Percentiles rank a stretch among this genome's conserved stretches.
Evolutionary conservation across 2,888 invertebrate species (phyloP).

Genomic region (Gymnoscelis rufifasciata): DNA sequence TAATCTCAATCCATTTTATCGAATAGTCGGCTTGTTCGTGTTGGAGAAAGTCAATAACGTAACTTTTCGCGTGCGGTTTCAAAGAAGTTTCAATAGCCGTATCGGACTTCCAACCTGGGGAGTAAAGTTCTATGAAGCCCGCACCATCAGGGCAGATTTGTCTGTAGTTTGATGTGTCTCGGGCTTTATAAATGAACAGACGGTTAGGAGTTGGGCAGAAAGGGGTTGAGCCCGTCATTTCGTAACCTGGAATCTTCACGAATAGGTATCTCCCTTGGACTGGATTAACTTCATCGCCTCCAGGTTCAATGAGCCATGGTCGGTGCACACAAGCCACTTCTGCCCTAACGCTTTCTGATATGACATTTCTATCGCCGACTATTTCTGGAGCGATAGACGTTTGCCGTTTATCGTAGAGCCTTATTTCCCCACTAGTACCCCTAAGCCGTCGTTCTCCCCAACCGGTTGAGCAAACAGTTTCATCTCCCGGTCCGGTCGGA

Average conservation of each 20-base stretch:
- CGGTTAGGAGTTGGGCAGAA: conserved; percentile 85
- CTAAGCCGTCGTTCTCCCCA: conserved; percentile 82
- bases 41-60: conserved; percentile 86
- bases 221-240: conserved; percentile 68
- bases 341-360: conserved; percentile 74
- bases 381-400: conserved; percentile 62
- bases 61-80: conserved; percentile 82
- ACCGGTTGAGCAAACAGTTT: conserved; percentile 80
- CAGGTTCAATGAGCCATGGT: conserved; percentile 89
- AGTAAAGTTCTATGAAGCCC: conserved; percentile 82
- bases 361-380: conserved; percentile 69
- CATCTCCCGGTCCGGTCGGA: conserved; percentile 76
- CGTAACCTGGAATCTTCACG: conserved; percentile 83
- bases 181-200: conserved; percentile 85
- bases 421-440: conserved; percentile 86
- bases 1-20: conserved; percentile 88
- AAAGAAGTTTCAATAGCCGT: conserved; percentile 64
- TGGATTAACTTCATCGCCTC: conserved; percentile 82
- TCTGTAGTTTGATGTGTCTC: conserved; percentile 79
- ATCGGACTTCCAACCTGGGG: conserved; percentile 83
- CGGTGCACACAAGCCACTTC: conserved; percentile 83
- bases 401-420: conserved; percentile 81
- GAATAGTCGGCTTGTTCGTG: conserved; percentile 85
- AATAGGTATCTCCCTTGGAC: conserved; percentile 83
- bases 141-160: conserved; percentile 83